These are phyloP conservation scores for Peribatodes rhomboidaria DNA, from an alignment of 2,888 invertebrate species.

Conservation along the genomic window DNA sequence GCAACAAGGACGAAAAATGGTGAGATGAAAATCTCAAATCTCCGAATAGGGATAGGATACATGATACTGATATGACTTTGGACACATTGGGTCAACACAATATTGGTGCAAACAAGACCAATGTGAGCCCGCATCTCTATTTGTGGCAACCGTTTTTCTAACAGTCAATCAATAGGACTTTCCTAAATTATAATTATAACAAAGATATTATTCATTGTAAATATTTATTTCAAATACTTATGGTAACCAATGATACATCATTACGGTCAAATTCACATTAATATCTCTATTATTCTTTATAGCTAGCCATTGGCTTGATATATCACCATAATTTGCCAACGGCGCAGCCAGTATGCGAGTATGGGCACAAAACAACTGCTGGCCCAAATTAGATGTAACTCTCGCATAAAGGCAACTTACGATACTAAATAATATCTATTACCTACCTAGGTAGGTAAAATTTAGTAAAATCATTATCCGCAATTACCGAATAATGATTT, in stretches of 20 bases:
- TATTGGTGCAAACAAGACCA: too few species aligned
- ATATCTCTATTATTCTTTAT: slow-evolving; percentile 62
- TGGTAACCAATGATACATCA: slow-evolving; percentile 86
- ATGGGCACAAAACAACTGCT: slow-evolving; percentile 48
- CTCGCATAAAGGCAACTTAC: slow-evolving; percentile 74
- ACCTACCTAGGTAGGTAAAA: slow-evolving; percentile 62
- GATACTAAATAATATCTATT: slow-evolving; percentile 68
- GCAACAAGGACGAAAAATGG: too few species aligned
- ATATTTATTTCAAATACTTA: slow-evolving; percentile 87
- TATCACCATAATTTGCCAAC: slow-evolving; percentile 76
- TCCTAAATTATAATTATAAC: neutral
- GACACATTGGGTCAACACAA: too few species aligned
- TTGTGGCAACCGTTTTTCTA: too few species aligned
- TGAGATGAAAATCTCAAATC: too few species aligned
- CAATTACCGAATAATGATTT: slow-evolving; percentile 44
- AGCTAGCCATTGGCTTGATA: slow-evolving; percentile 77
- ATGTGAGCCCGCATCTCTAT: too few species aligned
- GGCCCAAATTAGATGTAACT: slow-evolving; percentile 56
- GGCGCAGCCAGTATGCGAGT: slow-evolving; percentile 67
- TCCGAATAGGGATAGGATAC: too few species aligned
- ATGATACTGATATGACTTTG: too few species aligned
- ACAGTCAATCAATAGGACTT: too few species aligned
- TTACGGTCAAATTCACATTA: slow-evolving; percentile 71
- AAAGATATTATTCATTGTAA: slow-evolving; percentile 70
- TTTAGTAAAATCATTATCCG: slow-evolving; percentile 53